Base-by-base conservation (phyloP, 2,888 invertebrate species). In the Dasypolia templi region DNA sequence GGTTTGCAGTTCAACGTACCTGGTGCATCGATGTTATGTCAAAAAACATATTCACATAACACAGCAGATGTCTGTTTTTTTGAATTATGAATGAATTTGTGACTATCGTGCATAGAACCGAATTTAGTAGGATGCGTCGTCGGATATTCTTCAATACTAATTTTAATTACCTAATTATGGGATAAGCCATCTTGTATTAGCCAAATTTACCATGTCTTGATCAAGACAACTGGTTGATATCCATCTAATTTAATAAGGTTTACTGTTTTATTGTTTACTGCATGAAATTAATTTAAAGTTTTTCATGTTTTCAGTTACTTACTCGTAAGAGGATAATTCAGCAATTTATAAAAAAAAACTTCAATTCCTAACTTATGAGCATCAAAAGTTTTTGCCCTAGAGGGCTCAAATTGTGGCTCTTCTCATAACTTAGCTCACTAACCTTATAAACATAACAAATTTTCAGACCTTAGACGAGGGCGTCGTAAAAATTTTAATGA, bases 401-500 rank as follows among this genome's bases (percentile, higher is more conserved):
- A 51, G 49, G 63, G 6, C 7, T 12, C 1, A 71, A 71, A 65
- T 62, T 71, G 58, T 68, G 66, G 67, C n/a, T 58, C 56, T 63
- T 53, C 35, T 63, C 35, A 17, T 51, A 49, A 73, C 39, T 67
- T n/a, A 51, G 17, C 17, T 49, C 11, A n/a, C n/a, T n/a, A n/a
- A n/a, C n/a, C n/a, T n/a, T n/a, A n/a, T n/a, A n/a, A n/a, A n/a
- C 56, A n/a, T 26, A 55, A 65, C 39, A 39, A 46, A 67, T 79
- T 83, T 81, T 17, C 90, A 96, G 95, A 90, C 92, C 0, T 85
- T 93, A 7, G 86, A 88, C 9, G 89, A 89, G 3, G 93, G 91
- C 75, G 68, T 91, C 9, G 91, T 89, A 0, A 93, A 94, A 83
- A 91, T 91, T 61, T 80, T 96, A 19, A 94, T 93, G 92, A 93